Conservation (phyloP, 2,888 invertebrate genomes). For the Lacanobia wlatinum region DNA sequence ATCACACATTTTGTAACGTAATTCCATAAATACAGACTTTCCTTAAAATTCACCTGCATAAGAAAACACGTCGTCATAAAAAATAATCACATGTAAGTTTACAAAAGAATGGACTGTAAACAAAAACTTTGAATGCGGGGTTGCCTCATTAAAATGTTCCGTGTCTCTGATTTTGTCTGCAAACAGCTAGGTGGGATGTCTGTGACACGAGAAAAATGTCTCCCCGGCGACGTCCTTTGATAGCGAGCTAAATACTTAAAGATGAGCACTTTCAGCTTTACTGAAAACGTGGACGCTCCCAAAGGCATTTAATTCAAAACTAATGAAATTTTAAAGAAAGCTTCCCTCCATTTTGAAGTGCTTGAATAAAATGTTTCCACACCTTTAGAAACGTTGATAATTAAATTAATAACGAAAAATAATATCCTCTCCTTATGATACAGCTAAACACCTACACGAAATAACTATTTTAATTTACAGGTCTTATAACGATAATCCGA, state of each 20-base stretch:
- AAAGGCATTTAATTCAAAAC: slow-evolving; percentile 54
- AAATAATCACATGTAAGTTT: slow-evolving; percentile 55
- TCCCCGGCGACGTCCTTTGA: slow-evolving; percentile 74
- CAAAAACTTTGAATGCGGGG: slow-evolving; percentile 86
- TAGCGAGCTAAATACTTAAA: slow-evolving; percentile 73
- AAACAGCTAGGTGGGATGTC: slow-evolving; percentile 77
- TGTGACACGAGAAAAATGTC: slow-evolving; percentile 65
- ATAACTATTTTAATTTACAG: slow-evolving; percentile 71
- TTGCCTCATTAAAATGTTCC: slow-evolving; percentile 90
- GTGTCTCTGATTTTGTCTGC: slow-evolving; percentile 87
- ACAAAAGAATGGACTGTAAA: slow-evolving; percentile 76
- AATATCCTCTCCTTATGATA: background rate
- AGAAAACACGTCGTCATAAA: slow-evolving; percentile 40
- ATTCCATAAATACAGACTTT: slow-evolving; percentile 3
- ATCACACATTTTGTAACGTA: background rate
- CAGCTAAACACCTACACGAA: slow-evolving; percentile 21
- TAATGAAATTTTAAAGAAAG: slow-evolving; percentile 46
- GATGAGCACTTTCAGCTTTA: slow-evolving; percentile 70
- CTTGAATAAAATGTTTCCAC: slow-evolving; percentile 11
- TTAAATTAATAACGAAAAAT: slow-evolving; percentile 13
- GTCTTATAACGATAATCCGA: slow-evolving; percentile 56
- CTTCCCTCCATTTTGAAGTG: slow-evolving; percentile 6
- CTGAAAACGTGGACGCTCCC: slow-evolving; percentile 56
- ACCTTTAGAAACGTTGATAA: slow-evolving; percentile 19
- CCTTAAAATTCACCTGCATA: slow-evolving; percentile 26